These are phyloP conservation scores for Leucophenga varia DNA, from an alignment of 1,140 invertebrate genomes.

Conservation along the genomic window DNA sequence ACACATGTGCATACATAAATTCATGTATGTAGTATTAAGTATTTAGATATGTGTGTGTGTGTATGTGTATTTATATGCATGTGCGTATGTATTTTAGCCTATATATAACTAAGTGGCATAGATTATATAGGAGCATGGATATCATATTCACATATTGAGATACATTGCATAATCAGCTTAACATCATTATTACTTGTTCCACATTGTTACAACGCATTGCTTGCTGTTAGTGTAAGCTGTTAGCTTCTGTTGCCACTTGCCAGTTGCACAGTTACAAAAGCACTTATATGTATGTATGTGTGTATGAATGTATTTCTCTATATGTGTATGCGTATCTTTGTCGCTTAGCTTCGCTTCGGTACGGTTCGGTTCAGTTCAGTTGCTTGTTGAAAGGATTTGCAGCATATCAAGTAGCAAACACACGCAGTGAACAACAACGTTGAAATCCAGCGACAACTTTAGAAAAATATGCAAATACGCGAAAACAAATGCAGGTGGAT, in stretches of 20 bases:
- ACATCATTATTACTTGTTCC: conserved; percentile 18
- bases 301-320: no score
- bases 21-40: not conserved
- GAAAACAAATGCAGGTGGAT: no score
- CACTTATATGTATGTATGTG: no score
- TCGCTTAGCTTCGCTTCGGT: no score
- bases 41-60: not conserved
- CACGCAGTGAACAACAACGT: not conserved
- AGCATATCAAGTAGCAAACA: conserved; percentile 35
- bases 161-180: conserved; percentile 48
- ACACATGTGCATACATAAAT: conserved; percentile 5
- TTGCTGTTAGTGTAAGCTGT: not conserved
- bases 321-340: no score
- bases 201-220: conserved; percentile 1
- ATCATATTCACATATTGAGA: no score
- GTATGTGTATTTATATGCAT: conserved; percentile 13
- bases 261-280: no score
- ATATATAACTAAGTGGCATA: no score
- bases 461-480: conserved; percentile 3
- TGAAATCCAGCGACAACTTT: not conserved
- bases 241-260: conserved; percentile 22
- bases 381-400: conserved; percentile 26
- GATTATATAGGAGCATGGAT: no score
- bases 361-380: no score
- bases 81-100: no score